These are phyloP conservation scores for Anthopleura xanthogrammica DNA, from an alignment of 92 coral and sea anemone genomes.

Conservation along the genomic window DNA sequence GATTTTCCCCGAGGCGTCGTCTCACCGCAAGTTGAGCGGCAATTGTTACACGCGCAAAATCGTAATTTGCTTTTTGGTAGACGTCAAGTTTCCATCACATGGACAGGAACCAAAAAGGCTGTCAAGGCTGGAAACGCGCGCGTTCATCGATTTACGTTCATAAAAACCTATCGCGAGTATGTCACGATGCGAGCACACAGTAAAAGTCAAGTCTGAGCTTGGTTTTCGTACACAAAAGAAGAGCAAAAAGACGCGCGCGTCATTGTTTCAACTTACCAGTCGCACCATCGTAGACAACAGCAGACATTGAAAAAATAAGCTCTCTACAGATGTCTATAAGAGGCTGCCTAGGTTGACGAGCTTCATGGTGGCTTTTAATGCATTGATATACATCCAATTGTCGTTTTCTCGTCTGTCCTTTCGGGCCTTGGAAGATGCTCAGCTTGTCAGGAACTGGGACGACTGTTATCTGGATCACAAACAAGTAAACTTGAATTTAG, in stretches of 20 bases:
- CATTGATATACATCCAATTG: slow-evolving; percentile 64
- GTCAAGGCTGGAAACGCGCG: too few relatives aligned
- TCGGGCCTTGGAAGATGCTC: slow-evolving; percentile 80
- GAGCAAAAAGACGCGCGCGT: too few relatives aligned
- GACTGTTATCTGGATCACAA: slow-evolving; percentile 59
- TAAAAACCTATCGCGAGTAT: too few relatives aligned
- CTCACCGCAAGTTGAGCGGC: too few relatives aligned
- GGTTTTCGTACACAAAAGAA: too few relatives aligned
- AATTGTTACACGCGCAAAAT: too few relatives aligned
- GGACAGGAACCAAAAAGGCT: too few relatives aligned
- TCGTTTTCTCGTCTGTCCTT: slow-evolving; percentile 56
- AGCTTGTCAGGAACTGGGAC: slow-evolving; percentile 67
- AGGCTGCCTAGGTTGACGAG: slow-evolving; percentile 58
- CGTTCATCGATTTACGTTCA: too few relatives aligned
- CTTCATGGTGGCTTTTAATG: slow-evolving; percentile 49
- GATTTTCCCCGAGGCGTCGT: not conserved
- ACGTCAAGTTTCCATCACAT: too few relatives aligned
- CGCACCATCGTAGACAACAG: slow-evolving; percentile 90
- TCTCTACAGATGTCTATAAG: slow-evolving; percentile 71
- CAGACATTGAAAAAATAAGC: slow-evolving; percentile 78
- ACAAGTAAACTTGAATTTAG: not conserved
- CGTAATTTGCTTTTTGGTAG: too few relatives aligned
- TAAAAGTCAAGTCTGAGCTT: too few relatives aligned
- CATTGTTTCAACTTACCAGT: slow-evolving; percentile 51
- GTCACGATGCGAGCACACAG: too few relatives aligned